Evolutionary conservation across 2,888 invertebrate genomes (phyloP), one percentile per base, ranked within the genome.

Genomic region (Drosophila austrosaltans): DNA sequence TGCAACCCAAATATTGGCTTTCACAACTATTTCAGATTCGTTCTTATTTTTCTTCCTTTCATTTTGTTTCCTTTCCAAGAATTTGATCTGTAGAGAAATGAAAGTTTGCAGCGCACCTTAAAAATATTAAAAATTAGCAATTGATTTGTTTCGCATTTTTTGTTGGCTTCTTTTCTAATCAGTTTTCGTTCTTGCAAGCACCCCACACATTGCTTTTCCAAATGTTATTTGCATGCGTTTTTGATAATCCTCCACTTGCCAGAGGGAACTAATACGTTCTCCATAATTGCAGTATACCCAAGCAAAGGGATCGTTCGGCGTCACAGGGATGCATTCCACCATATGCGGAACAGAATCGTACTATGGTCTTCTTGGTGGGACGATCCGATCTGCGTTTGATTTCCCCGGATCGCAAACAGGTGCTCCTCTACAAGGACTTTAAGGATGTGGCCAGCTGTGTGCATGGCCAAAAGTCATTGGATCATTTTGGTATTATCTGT

Each of bases 401-500:
- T 77, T 98, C 98, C 85, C 97, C 98, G 0, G 98, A 98, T 90
- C 94, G 97, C 68, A 99, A 99, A 89, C 96, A 97, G 85, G 96
- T 97, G 10, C 93, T 98, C 6, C 94, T 98, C 6, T 97, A 97
- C 87, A 96, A 98, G 77, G 96, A 96, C 54, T 96, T 98, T 88
- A 96, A 95, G 86, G 98, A 98, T 89, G 96, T 99, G 10, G 96
- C 97, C 1, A 96, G 96, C 78, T 98, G 98, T 82, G 96, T 97
- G 2, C 95, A 97, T 87, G 98, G 98, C 0, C 93, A 96, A n/a
- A 93, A 93, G 72, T 95, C 95, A 89, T 93, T 95, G 48, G 98
- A 98, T 78, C 97, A 98, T 89, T 98, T 98, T 91, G 98, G 98
- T 0, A 98, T 99, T 89, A 97, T 98, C 57, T 97, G 97, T 82